Evolutionary conservation across 2,888 invertebrate species (phyloP).

Genomic region (Epinotia bilunana): DNA sequence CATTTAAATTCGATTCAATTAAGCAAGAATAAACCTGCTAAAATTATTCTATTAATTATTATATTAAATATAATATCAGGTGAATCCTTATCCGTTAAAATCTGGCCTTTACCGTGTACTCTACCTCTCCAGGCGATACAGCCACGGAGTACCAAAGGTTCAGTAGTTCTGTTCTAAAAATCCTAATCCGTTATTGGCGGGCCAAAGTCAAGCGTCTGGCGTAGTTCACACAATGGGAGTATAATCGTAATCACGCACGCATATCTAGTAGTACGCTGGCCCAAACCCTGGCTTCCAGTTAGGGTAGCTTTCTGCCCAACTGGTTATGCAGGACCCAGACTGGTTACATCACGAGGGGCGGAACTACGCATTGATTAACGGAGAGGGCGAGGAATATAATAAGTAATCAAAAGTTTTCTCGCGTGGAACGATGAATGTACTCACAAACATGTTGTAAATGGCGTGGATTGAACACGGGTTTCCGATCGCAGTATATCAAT

Average conservation of each 20-base stretch:
- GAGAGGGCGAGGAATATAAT: slow-evolving; percentile 23
- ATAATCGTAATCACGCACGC: slow-evolving; percentile 42
- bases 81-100: not conserved
- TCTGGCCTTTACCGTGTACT: not conserved
- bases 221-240: slow-evolving; percentile 15
- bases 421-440: not conserved
- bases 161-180: not conserved
- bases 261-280: slow-evolving; percentile 24
- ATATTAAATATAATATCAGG: not conserved
- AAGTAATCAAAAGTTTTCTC: slow-evolving; percentile 30
- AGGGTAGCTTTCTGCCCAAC: slow-evolving; percentile 37
- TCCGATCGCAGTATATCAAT: not conserved
- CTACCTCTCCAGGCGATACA: not conserved
- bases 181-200: not conserved
- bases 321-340: slow-evolving; percentile 39
- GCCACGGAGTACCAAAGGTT: not conserved
- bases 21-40: not conserved
- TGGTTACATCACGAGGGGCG: slow-evolving; percentile 41
- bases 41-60: not conserved
- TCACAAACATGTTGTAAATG: slow-evolving; percentile 16
- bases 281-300: slow-evolving; percentile 11
- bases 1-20: not conserved
- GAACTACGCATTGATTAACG: slow-evolving; percentile 39
- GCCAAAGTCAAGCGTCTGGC: slow-evolving; percentile 15
- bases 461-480: not conserved